Base-by-base conservation (phyloP, 2,113 vertebrate species). In the Eulemur macaco region DNA sequence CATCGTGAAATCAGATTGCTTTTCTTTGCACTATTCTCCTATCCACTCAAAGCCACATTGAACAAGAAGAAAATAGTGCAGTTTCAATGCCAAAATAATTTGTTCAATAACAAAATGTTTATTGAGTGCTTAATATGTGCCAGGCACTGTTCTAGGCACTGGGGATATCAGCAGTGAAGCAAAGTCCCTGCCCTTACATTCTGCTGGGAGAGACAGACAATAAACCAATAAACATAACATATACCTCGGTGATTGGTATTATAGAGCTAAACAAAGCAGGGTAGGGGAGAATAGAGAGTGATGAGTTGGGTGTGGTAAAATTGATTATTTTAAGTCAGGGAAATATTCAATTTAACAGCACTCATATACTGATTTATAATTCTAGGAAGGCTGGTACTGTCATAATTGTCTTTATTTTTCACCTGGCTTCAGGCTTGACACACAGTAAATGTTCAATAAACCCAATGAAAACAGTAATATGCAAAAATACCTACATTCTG, bases 41-140 rank as follows among this genome's bases (percentile, higher is more conserved):
- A 47, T 56, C 23, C 39, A 77, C 34, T 77, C 68, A 90, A 92
- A 71, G 31, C 29, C 68, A 91, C 45, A 86, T 37, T 50, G 52
- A 86, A 87, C 29, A 91, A 37, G 71, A 85, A 71, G 71, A 91
- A 91, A 96, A 66, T 47, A 82, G 56, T 78, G 34, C 52, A 74
- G 52, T 60, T 78, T 95, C 27, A 84, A 93, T 77, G 39, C 37
- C 69, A 83, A 86, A 83, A 52, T 56, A 77, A 77, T 74, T 74
- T 77, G 7, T 34, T 95, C 58, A 63, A 52, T 86, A 63, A 92
- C n/a, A 90, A 94, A 92, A 82, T 42, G 52, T 63, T 93, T 92
- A 60, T 54, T 54, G 68, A 94, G 25, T 31, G 76, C 42, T 86
- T 82, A 74, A 27, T 52, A 68, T 47, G 9, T 77, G 45, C 58